Evolutionary conservation across 2,797 vertebrate genomes (phyloP), one percentile per base, ranked within the genome.

Genomic region (Rhabdomys pumilio): DNA sequence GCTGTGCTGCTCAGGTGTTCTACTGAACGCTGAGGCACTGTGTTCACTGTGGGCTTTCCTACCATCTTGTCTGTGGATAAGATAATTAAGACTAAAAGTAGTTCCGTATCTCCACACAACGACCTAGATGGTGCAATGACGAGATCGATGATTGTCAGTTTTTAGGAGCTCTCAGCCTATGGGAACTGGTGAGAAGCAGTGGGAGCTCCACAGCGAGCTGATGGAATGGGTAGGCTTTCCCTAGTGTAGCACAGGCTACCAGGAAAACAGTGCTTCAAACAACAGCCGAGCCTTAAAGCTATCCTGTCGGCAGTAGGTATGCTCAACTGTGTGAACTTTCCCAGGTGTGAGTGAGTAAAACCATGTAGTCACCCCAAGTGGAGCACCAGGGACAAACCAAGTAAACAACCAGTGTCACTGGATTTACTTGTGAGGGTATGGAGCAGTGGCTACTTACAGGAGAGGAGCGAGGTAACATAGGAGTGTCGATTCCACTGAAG

Each of bases 131-230:
- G 73, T 69, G 41, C 61, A 73, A 4, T 1, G 38, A 94, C 41
- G 26, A 77, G 12, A 8, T 38, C 81, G 12, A 6, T 38, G 76
- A 85, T 88, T 72, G 83, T 87, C 34, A 47, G 79, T 86, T 38
- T 87, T 20, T n/a, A 26, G 67, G 63, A 94, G 24, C 41, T 77
- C 91, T 86, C 1, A 2, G 50, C 17, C 6, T 47, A 1, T 90
- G 7, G 38, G n/a, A 11, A 85, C 73, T 59, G 88, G 92, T 47
- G 55, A 69, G 82, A 96, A 89, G n/a, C n/a, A n/a, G n/a, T n/a
- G n/a, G n/a, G n/a, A n/a, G n/a, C n/a, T n/a, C 76, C 31, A 3
- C 1, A 63, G 72, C 8, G 4, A 38, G 47, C 61, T 77, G 55
- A 77, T 38, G 47, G 86, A 92, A 77, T 34, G 29, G n/a, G 44